Evolutionary conservation across 1,140 invertebrate species (phyloP), one percentile per base, ranked within the genome.

Genomic region (Drosophila ohnishii): DNA sequence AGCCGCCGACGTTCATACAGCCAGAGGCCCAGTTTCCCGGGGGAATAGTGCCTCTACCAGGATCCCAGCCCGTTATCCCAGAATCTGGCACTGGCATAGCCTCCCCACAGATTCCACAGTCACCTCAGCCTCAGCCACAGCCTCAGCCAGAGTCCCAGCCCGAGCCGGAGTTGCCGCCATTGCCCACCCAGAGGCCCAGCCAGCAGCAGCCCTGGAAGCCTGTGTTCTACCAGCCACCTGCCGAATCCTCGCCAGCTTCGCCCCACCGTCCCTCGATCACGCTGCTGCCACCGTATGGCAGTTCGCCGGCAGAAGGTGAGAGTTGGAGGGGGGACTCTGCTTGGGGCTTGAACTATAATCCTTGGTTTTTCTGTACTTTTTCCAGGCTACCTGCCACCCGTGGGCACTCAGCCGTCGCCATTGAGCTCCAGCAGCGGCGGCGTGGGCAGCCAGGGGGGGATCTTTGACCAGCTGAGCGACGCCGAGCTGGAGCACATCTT

Each of bases 401-500:
- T 69, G 10, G 34, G 65, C 13, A 37, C 58, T 2, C 84, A 75
- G 44, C 5, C 74, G 1, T 73, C 69, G 30, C 32, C 84, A 0
- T 56, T 79, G 37, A 76, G 47, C n/a, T 42, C 51, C 7, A 44
- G 37, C 25, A 65, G 71, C 19, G 53, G 47, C 1, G 71, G 63
- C 5, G 30, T 63, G 11, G 63, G 66, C 35, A 61, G 73, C 30
- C 73, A 79, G 25, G 79, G 66, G 13, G 69, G 74, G 40, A 85
- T 91, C 50, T 90, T 91, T 5, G 90, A 90, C 53, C 83, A 90
- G 40, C 72, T 91, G 1, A 90, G 65, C 48, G 86, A 90, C 42
- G 75, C 86, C 16, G 90, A 91, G 34, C 84, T 91, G 50, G 90
- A 90, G 40, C 78, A 91, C 55, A 90, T 91, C 53, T 91, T 91